phyloP scores from a whole-genome alignment of 2,797 vertebrate genomes.

The Falco peregrinus region DNA sequence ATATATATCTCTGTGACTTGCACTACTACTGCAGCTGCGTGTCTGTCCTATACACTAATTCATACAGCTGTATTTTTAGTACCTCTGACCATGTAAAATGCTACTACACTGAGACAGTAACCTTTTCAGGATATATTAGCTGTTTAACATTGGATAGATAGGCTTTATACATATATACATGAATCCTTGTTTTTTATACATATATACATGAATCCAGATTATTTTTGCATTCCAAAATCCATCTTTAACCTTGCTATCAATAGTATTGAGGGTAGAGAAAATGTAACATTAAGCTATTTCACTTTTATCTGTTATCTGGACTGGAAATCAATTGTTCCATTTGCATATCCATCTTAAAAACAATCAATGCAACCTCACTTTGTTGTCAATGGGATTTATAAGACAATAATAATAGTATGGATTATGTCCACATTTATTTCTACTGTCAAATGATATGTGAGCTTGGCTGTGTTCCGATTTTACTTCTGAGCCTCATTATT shows the following conservation, averaged over 20 bases:
- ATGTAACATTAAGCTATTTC: conserved; percentile 3
- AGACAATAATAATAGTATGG: background rate
- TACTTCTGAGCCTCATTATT: background rate
- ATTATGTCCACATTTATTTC: background rate
- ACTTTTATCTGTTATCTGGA: background rate
- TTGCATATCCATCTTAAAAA: conserved; percentile 6
- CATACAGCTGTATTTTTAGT: background rate
- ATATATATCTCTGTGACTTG: background rate
- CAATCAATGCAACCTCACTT: background rate
- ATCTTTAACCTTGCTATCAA: background rate
- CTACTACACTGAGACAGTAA: background rate
- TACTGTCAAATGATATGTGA: background rate
- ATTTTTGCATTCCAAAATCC: background rate
- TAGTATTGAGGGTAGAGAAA: conserved; percentile 14
- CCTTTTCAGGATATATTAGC: background rate
- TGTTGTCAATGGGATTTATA: conserved; percentile 10
- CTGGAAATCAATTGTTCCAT: conserved; percentile 3
- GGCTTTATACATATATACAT: background rate
- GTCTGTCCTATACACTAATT: background rate
- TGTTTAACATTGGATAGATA: background rate
- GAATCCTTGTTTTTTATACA: background rate
- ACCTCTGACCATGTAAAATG: background rate
- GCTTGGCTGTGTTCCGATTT: background rate
- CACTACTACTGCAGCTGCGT: background rate
- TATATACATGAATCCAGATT: background rate